phyloP scores from a whole-genome alignment of 2,797 vertebrate species.

The Poecile montanus region DNA sequence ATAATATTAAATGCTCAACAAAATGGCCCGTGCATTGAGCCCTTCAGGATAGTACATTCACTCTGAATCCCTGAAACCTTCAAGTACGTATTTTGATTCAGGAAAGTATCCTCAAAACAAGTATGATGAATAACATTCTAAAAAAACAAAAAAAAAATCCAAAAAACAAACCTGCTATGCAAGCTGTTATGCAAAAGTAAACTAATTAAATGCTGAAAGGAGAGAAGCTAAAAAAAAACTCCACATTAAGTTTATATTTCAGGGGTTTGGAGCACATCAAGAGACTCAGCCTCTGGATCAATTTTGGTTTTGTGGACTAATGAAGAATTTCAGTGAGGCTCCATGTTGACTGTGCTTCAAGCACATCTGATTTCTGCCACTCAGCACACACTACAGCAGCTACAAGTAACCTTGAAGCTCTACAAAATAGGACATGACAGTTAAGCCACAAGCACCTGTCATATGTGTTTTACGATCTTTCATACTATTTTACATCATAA shows the following conservation, averaged over 20 bases:
- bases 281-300: background rate
- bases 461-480: background rate
- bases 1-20: background rate
- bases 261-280: background rate
- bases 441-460: conserved; percentile 66
- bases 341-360: background rate
- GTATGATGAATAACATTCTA: background rate
- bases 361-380: background rate
- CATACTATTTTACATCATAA: background rate
- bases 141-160: background rate
- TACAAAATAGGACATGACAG: conserved; percentile 20
- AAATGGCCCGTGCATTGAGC: background rate
- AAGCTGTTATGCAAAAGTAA: background rate
- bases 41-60: background rate
- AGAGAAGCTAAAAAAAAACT: fast-evolving
- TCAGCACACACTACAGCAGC: background rate
- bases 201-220: background rate
- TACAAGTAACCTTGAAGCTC: background rate
- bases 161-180: background rate
- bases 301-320: background rate
- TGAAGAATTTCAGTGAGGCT: background rate
- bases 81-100: background rate
- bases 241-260: background rate
- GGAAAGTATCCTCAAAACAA: background rate
- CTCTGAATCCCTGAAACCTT: background rate